Evolutionary conservation across 2,888 invertebrate genomes (phyloP).

Genomic region (Odontothrips loti): DNA sequence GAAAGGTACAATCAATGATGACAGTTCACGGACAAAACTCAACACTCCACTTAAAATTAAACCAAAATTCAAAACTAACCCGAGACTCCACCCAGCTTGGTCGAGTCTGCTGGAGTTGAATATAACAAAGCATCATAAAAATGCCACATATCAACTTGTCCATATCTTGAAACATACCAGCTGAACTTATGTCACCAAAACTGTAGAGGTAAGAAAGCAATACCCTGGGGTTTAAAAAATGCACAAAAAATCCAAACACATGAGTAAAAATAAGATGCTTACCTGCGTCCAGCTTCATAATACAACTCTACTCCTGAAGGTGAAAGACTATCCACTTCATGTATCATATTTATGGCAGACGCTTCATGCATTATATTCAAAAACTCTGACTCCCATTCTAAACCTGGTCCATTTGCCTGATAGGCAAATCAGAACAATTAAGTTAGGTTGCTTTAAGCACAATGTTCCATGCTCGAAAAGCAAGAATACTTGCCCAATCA

Average conservation of each 20-base stretch:
- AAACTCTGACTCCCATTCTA: slow-evolving; percentile 61
- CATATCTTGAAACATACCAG: slow-evolving; percentile 67
- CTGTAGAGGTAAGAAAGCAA: slow-evolving; percentile 45
- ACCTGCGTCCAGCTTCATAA: slow-evolving; percentile 60
- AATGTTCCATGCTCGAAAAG: slow-evolving; percentile 46
- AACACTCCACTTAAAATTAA: background rate
- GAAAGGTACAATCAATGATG: background rate
- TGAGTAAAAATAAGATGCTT: slow-evolving; percentile 34
- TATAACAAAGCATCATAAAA: slow-evolving; percentile 67
- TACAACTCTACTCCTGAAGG: slow-evolving; percentile 49
- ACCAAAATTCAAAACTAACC: slow-evolving; percentile 47
- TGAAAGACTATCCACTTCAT: slow-evolving; percentile 44
- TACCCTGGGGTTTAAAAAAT: background rate
- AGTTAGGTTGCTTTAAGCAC: slow-evolving; percentile 10
- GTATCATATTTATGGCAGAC: slow-evolving; percentile 49
- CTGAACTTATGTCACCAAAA: slow-evolving; percentile 70
- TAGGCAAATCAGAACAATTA: slow-evolving; percentile 36
- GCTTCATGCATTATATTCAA: slow-evolving; percentile 48
- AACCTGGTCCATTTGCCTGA: slow-evolving; percentile 52
- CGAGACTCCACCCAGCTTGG: slow-evolving; percentile 70
- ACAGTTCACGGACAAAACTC: too few relatives aligned
- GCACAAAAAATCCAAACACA: slow-evolving; percentile 35
- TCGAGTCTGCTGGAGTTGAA: slow-evolving; percentile 64
- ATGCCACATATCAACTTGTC: slow-evolving; percentile 65
- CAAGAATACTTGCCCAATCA: slow-evolving; percentile 58